A percentile compares a stretch with the other conserved stretches of the same genome.
Conservation (phyloP, 2,797 vertebrate genomes). For the Onychomys arenicola region DNA sequence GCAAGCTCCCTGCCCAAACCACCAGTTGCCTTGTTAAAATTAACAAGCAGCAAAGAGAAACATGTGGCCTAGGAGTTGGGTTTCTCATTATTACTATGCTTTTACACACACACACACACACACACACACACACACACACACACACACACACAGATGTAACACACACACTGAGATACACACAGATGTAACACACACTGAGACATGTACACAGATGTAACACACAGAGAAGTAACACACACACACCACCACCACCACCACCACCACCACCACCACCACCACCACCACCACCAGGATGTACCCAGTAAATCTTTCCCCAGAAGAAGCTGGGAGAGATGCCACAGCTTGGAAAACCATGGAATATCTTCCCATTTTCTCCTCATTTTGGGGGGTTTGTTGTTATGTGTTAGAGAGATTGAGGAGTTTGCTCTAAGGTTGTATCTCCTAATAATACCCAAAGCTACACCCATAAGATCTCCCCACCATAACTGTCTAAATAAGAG, state of each 20-base stretch:
- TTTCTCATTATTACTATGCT: conserved; percentile 71
- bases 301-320: not conserved
- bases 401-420: not conserved
- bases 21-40: conserved; percentile 81
- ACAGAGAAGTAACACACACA: not conserved
- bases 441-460: not conserved
- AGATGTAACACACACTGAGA: too few relatives aligned
- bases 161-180: not conserved
- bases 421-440: not conserved
- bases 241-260: too few relatives aligned
- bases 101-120: not conserved
- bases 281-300: not conserved
- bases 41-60: conserved; percentile 81
- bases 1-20: conserved; percentile 72
- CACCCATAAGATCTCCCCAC: not conserved
- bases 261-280: too few relatives aligned
- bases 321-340: not conserved
- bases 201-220: too few relatives aligned
- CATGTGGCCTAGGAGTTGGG: conserved; percentile 64
- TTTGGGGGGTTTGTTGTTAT: not conserved
- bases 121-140: not conserved
- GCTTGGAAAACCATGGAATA: not conserved
- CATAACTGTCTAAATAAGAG: not conserved
- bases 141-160: too few relatives aligned
- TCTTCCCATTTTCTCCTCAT: not conserved